A percentile compares a stretch with the other conserved stretches of the same genome.
Conservation (phyloP, 2,797 vertebrate species). For the Hipposideros larvatus region DNA sequence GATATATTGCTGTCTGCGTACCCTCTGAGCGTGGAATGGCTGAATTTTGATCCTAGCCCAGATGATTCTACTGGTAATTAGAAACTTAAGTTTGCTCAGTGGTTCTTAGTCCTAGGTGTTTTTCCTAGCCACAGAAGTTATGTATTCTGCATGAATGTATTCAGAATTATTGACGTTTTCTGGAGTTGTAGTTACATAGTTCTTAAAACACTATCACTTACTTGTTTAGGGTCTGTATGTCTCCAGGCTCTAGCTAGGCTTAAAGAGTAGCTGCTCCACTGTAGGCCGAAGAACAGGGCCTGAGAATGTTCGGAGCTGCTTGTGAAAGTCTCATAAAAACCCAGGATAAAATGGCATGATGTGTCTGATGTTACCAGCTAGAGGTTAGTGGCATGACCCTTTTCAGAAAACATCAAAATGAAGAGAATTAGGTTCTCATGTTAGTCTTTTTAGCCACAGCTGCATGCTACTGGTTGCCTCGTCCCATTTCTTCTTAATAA, state of each 20-base stretch:
- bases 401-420: neutral
- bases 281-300: neutral
- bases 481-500: neutral
- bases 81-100: neutral
- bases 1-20: conserved; percentile 97
- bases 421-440: neutral
- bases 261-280: neutral
- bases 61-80: conserved; percentile 91
- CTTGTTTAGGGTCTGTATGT: neutral
- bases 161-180: neutral
- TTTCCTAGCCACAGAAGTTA: neutral
- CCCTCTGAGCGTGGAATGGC: conserved; percentile 96
- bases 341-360: neutral
- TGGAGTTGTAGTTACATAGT: neutral
- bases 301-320: neutral
- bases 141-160: neutral
- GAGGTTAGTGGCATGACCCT: neutral
- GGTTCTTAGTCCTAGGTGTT: neutral
- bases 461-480: fast-evolving
- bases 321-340: neutral
- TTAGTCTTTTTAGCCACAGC: neutral
- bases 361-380: neutral
- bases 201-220: neutral
- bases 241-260: neutral
- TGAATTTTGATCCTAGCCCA: conserved; percentile 98